phyloP scores from a whole-genome alignment of 2,113 vertebrate genomes.

The Amia ocellicauda region DNA sequence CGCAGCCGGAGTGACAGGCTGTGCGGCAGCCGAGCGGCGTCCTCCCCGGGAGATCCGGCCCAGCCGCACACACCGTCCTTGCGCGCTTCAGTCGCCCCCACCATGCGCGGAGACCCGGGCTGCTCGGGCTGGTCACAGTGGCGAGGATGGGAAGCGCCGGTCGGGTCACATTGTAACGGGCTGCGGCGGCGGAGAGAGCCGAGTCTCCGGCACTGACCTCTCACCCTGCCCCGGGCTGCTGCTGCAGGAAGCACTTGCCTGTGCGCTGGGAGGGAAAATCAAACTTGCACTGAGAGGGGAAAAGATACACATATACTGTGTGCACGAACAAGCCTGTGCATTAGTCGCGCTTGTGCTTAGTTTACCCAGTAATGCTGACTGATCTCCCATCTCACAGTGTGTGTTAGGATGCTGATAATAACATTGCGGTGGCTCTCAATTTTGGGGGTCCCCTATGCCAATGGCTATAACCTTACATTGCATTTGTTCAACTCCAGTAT shows the following conservation, averaged over 20 bases:
- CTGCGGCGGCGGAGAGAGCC: conserved; percentile 47
- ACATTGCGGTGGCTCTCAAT: no score
- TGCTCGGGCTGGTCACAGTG: conserved; percentile 22
- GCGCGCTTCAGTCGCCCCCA: neutral
- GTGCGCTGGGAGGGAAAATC: conserved; percentile 21
- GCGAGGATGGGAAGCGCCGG: conserved; percentile 35
- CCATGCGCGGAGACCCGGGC: neutral
- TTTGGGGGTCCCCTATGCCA: neutral
- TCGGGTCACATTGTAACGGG: conserved; percentile 62
- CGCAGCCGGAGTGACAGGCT: conserved; percentile 42
- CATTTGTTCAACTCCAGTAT: neutral
- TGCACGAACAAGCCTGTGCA: neutral
- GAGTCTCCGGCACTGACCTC: conserved; percentile 48
- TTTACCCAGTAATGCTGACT: neutral
- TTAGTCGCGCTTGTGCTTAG: neutral
- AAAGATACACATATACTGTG: neutral
- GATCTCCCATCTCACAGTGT: no score
- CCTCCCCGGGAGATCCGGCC: conserved; percentile 19
- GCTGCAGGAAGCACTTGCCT: conserved; percentile 39
- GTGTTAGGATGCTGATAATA: no score
- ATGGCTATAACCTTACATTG: neutral
- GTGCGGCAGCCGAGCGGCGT: conserved; percentile 20
- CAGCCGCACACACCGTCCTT: neutral
- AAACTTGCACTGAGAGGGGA: neutral
- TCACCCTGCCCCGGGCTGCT: conserved; percentile 47